Evolutionary conservation across 1,140 invertebrate genomes (phyloP), one percentile per base, ranked within the genome.

Genomic region (Achroia grisella): DNA sequence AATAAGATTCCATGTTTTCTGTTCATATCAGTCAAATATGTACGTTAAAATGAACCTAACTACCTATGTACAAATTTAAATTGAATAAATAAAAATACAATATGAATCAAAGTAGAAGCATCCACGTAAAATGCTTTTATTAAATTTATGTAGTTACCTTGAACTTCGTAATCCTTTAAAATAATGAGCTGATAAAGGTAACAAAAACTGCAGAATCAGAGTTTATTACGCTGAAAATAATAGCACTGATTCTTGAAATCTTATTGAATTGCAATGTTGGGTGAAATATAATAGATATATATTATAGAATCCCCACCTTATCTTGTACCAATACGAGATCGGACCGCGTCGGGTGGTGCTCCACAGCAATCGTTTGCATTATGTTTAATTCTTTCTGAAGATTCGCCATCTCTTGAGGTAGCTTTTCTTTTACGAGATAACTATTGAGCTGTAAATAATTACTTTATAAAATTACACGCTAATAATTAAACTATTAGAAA

Each of bases 351-450:
- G 93, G 87, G 42, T 92, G 90, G 17, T 90, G 88, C 48, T 93
- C 90, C 9, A 88, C 85, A 2, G 91, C 89, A 10, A 95, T 90
- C 30, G 84, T 86, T 61, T 91, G 89, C 54, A 95, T 84, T 44
- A 94, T 91, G 42, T 89, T 88, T 8, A 95, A 86, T 48, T 91
- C 89, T 59, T 90, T 90, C 63, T 90, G 89, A 28, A 89, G 82
- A 1, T 75, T 71, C 2, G 79, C 62, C 15, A 93, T 86, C 75
- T 96, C 94, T 57, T 91, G 89, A 0, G 94, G 93, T 12, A 95
- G 68, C 66, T 94, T 93, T 66, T 96, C 93, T 37, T 92, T 93
- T 0, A 91, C 90, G 10, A 97, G 89, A 63, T 94, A 94, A 35
- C 81, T 87, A 73, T 92, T 93, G 27, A 93, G 88, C 84, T 87